Evolutionary conservation across 1,140 invertebrate species (phyloP).

Genomic region (Schlechtendalia chinensis): DNA sequence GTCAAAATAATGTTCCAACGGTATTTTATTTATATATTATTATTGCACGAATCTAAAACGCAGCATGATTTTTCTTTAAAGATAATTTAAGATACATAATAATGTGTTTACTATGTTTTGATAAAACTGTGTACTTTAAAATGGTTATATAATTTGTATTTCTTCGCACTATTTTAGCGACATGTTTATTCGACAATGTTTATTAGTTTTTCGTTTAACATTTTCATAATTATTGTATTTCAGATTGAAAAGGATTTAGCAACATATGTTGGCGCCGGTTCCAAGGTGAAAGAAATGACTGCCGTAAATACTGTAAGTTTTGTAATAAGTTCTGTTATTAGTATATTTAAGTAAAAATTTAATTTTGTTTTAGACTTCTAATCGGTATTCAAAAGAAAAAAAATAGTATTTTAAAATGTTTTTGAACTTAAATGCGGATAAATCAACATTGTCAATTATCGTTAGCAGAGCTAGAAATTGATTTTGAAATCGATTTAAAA

Average conservation of each 20-base stretch:
- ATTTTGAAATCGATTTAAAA: neutral
- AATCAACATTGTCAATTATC: neutral
- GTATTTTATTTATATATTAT: neutral
- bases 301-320: conserved; percentile 42
- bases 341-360: neutral
- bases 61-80: neutral
- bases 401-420: too few species aligned
- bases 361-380: neutral
- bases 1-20: neutral
- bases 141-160: neutral
- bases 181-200: neutral
- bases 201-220: neutral
- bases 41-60: neutral
- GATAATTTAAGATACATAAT: neutral
- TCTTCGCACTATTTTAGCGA: neutral
- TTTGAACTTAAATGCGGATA: neutral
- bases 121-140: neutral
- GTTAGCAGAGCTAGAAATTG: neutral
- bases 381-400: neutral
- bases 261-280: conserved; percentile 46
- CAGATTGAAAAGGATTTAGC: conserved; percentile 46
- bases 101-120: neutral
- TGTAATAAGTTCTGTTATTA: neutral
- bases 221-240: conserved; percentile 4
- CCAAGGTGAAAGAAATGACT: conserved; percentile 43